phyloP scores from a whole-genome alignment of 2,888 invertebrate genomes.

The Cheiracanthium punctorium region DNA sequence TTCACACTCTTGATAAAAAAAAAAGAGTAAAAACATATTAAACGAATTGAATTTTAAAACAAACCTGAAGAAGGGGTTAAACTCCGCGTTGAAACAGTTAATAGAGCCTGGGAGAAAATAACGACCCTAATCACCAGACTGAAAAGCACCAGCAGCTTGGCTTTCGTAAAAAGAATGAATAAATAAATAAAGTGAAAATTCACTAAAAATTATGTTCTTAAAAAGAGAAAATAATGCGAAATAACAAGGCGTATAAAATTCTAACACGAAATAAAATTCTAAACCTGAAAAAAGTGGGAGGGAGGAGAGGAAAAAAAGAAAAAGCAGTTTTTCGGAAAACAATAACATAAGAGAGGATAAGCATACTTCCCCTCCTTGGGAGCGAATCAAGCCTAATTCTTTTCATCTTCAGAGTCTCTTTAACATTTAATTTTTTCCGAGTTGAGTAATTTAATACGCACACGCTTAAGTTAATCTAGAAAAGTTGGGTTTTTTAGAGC shows the following conservation, averaged over 20 bases:
- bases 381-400: slow-evolving; percentile 52
- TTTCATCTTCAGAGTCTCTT: slow-evolving; percentile 24
- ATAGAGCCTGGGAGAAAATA: not conserved
- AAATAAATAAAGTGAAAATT: slow-evolving; percentile 12
- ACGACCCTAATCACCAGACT: slow-evolving; percentile 16
- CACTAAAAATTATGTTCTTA: not conserved
- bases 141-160: slow-evolving; percentile 2
- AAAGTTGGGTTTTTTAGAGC: slow-evolving; percentile 17
- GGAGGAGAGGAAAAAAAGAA: no score
- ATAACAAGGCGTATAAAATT: slow-evolving; percentile 33
- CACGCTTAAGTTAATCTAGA: slow-evolving; percentile 60
- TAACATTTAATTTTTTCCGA: slow-evolving; percentile 43
- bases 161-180: slow-evolving; percentile 28
- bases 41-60: not conserved
- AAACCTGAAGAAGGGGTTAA: slow-evolving; percentile 16
- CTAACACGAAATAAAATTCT: slow-evolving; percentile 16
- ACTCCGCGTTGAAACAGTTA: not conserved
- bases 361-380: slow-evolving; percentile 3
- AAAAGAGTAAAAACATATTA: not conserved
- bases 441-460: slow-evolving; percentile 64
- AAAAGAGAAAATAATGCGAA: not conserved
- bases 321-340: not conserved
- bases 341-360: slow-evolving; percentile 34
- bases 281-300: not conserved
- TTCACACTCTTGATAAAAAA: not conserved